Conservation (phyloP, 2,888 invertebrate genomes). For the Trichopria drosophilae region DNA sequence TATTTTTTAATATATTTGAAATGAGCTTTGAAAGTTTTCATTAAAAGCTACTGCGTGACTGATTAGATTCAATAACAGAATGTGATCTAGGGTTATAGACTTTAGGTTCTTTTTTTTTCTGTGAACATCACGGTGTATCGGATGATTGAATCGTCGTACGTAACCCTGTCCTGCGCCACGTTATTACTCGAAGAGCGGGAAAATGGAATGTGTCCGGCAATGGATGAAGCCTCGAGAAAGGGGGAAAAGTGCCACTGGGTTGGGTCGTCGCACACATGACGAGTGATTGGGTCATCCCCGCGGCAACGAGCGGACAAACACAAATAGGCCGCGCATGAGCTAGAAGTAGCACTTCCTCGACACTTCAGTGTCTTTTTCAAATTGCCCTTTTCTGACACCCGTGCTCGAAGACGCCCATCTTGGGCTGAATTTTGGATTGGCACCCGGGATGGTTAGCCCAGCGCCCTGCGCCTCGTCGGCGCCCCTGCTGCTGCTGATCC, state of each 20-base stretch:
- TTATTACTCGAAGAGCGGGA: too few relatives aligned
- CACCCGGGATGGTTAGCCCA: conserved; percentile 3
- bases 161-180: too few relatives aligned
- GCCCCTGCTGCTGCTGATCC: not conserved
- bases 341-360: conserved; percentile 1
- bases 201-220: too few relatives aligned
- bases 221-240: conserved; percentile 10
- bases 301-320: conserved; percentile 56
- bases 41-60: too few relatives aligned
- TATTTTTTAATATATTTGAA: too few relatives aligned
- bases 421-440: not conserved
- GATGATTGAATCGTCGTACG: too few relatives aligned
- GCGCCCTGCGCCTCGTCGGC: not conserved
- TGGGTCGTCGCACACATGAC: conserved; percentile 8
- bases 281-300: conserved; percentile 56
- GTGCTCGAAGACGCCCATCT: conserved; percentile 10
- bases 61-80: too few relatives aligned
- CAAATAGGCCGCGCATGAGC: conserved; percentile 27
- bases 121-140: too few relatives aligned
- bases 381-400: conserved; percentile 4
- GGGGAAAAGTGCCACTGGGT: conserved; percentile 12
- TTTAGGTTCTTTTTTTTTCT: too few relatives aligned
- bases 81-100: too few relatives aligned
- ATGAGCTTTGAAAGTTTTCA: too few relatives aligned
- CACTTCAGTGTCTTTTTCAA: conserved; percentile 15